A percentile compares a stretch with the other conserved stretches of the same genome.
These are phyloP conservation scores for Arrhopalites spinosus DNA, from an alignment of 2,888 invertebrate genomes.

Conservation along the genomic window DNA sequence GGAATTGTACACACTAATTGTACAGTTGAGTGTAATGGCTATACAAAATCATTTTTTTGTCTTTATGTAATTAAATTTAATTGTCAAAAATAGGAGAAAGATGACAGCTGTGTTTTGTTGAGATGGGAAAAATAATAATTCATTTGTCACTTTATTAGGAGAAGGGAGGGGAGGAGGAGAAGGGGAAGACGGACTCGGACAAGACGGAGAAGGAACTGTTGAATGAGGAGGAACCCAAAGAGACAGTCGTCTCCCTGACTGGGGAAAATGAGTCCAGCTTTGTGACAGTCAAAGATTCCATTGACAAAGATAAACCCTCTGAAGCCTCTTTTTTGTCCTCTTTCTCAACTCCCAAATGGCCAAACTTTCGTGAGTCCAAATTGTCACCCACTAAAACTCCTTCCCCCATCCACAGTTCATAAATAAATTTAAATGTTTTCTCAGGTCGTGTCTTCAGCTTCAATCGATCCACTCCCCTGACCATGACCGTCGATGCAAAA, in stretches of 20 bases:
- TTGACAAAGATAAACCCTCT: constrained; percentile 29
- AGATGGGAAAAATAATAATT: too few species aligned
- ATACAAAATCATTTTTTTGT: too few species aligned
- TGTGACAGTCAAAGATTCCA: constrained; percentile 13
- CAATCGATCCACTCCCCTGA: constrained; percentile 37
- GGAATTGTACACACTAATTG: too few species aligned
- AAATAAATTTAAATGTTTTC: too few species aligned
- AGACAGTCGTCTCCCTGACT: not conserved
- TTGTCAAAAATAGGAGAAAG: not conserved
- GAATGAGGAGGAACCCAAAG: not conserved
- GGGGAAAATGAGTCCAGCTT: constrained; percentile 17
- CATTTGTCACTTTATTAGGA: not conserved
- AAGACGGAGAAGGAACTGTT: constrained; percentile 25
- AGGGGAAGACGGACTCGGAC: constrained; percentile 10
- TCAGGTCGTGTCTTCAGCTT: constrained; percentile 40
- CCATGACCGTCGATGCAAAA: constrained; percentile 17
- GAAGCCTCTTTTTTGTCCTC: constrained; percentile 37
- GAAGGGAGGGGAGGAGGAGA: constrained; percentile 13
- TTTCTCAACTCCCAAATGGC: constrained; percentile 40
- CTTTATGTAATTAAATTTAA: not conserved
- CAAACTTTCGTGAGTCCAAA: constrained; percentile 38
- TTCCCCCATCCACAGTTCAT: too few species aligned
- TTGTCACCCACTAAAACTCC: too few species aligned
- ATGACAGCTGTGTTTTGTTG: too few species aligned
- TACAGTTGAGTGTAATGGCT: too few species aligned